Percentiles rank a stretch among this genome's conserved stretches.
These are phyloP conservation scores for Ranitomeya variabilis DNA, from an alignment of 2,113 vertebrate genomes.

Conservation along the genomic window DNA sequence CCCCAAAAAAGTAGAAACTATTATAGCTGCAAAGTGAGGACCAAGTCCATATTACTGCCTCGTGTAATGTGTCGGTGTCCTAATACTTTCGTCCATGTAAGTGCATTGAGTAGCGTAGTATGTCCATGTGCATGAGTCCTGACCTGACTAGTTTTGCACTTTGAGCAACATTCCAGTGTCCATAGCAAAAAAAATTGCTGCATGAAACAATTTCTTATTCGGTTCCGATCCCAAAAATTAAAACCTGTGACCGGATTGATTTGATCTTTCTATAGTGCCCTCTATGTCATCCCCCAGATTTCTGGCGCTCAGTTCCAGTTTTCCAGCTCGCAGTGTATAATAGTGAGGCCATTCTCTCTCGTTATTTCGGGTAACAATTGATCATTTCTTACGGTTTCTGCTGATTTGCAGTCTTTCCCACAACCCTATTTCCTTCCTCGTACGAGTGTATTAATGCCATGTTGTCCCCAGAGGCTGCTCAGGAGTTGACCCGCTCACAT, in stretches of 20 bases:
- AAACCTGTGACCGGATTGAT: background rate
- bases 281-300: background rate
- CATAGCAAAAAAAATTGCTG: too few relatives aligned
- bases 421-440: slow-evolving; percentile 25
- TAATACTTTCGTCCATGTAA: too few relatives aligned
- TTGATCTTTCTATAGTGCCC: background rate
- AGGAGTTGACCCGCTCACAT: slow-evolving; percentile 21
- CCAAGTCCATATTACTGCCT: too few relatives aligned
- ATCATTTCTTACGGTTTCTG: slow-evolving; percentile 21
- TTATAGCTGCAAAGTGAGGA: too few relatives aligned
- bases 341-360: background rate
- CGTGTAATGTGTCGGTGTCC: too few relatives aligned
- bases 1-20: too few relatives aligned
- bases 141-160: too few relatives aligned
- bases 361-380: slow-evolving; percentile 4
- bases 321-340: background rate
- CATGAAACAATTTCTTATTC: too few relatives aligned
- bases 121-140: too few relatives aligned
- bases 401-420: slow-evolving; percentile 41
- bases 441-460: slow-evolving; percentile 30
- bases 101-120: too few relatives aligned
- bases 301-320: background rate
- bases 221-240: too few relatives aligned
- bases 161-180: too few relatives aligned
- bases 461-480: slow-evolving; percentile 21